Percentiles rank a stretch among this genome's conserved stretches.
Conservation (phyloP, 2,113 vertebrate species). For the Psittacara wagleri region DNA sequence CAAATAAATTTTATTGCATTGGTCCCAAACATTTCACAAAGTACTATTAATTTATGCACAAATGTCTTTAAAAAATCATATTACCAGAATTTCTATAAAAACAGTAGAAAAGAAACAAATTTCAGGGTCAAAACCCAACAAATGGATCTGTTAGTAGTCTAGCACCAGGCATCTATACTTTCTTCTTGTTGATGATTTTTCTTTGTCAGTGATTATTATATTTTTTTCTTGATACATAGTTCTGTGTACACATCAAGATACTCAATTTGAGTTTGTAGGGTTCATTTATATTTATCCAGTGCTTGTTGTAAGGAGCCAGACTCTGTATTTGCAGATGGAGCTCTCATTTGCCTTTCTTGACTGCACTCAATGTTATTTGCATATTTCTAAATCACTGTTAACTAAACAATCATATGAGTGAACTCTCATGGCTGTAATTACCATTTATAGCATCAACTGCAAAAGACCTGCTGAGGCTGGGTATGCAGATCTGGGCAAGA, state of each 20-base stretch:
- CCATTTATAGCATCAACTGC: neutral
- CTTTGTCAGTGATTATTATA: neutral
- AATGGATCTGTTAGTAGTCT: neutral
- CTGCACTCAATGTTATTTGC: neutral
- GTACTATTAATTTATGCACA: neutral
- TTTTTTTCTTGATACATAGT: neutral
- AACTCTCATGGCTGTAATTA: neutral
- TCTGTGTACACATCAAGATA: neutral
- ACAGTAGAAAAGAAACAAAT: neutral
- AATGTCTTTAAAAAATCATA: neutral
- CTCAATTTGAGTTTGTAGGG: neutral
- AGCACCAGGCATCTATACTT: neutral
- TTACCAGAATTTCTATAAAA: neutral
- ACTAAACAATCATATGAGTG: neutral
- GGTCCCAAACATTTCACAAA: neutral
- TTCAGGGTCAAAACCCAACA: neutral
- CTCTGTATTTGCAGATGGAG: neutral
- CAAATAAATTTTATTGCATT: neutral
- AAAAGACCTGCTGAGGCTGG: neutral
- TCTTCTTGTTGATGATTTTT: neutral
- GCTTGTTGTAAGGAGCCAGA: neutral
- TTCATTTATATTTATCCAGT: neutral
- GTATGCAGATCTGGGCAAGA: neutral
- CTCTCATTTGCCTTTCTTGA: neutral
- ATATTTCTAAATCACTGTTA: neutral